phyloP scores from a whole-genome alignment of 2,113 vertebrate species.

The Lethenteron camtschaticum region DNA sequence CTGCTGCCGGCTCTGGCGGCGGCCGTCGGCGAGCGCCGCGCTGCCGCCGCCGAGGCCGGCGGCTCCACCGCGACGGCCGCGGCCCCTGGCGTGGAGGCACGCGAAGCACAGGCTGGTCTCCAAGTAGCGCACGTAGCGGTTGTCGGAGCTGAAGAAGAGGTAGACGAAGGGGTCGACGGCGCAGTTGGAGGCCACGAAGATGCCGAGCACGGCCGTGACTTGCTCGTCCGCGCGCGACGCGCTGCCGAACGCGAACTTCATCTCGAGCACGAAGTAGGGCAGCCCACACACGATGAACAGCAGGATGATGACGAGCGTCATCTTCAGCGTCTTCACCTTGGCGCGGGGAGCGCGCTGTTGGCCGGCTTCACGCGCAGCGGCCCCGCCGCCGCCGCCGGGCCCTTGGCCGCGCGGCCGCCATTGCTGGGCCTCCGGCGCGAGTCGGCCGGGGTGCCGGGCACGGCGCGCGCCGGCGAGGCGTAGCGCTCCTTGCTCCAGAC shows the following conservation, averaged over 20 bases:
- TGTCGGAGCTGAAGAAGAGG: conserved; percentile 20
- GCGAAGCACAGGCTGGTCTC: conserved; percentile 13
- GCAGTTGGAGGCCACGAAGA: conserved; percentile 17
- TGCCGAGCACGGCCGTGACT: conserved; percentile 13
- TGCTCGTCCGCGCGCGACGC: conserved; percentile 7
- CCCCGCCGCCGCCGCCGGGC: background rate
- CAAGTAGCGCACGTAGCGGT: conserved; percentile 10
- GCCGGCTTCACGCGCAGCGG: conserved; percentile 7
- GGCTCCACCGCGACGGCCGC: background rate
- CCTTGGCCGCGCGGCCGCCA: no score
- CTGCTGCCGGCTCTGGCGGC: no score
- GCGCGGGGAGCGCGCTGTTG: conserved; percentile 16
- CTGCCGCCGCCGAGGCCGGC: no score
- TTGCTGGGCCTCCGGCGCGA: no score
- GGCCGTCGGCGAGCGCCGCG: no score
- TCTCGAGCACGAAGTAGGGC: conserved; percentile 19
- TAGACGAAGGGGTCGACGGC: conserved; percentile 26
- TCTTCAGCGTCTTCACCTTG: conserved; percentile 22
- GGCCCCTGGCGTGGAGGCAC: conserved; percentile 1
- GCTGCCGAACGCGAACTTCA: conserved; percentile 15
- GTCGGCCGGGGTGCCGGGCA: no score
- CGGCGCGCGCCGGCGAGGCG: no score
- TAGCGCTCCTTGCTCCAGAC: conserved; percentile 8
- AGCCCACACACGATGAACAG: conserved; percentile 23
- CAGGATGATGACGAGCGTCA: conserved; percentile 20